These are phyloP conservation scores for Bellardia pandia DNA, from an alignment of 2,888 invertebrate genomes.

Conservation along the genomic window DNA sequence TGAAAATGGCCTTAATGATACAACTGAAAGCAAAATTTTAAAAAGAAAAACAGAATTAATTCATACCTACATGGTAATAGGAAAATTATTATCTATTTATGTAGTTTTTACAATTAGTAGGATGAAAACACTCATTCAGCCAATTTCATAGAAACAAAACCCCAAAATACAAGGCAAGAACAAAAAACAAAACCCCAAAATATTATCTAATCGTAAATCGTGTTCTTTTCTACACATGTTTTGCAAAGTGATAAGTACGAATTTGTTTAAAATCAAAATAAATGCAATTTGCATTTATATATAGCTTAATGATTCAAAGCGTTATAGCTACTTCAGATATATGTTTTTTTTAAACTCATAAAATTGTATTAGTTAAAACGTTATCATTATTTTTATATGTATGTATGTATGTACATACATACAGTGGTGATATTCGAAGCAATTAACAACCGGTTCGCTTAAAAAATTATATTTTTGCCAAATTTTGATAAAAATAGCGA, in stretches of 20 bases:
- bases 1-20: too few species aligned
- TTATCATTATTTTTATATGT: background rate
- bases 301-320: background rate
- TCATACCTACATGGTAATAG: background rate
- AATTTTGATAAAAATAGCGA: too few species aligned
- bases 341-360: background rate
- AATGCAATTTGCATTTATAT: background rate
- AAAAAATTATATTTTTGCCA: too few species aligned
- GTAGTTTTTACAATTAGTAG: background rate
- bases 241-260: background rate
- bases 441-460: too few species aligned
- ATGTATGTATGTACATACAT: too few species aligned
- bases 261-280: background rate
- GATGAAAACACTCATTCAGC: background rate
- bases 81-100: background rate
- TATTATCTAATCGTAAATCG: background rate
- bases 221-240: background rate
- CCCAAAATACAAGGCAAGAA: background rate
- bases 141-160: background rate
- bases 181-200: background rate
- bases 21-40: background rate
- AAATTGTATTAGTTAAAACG: background rate
- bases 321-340: background rate
- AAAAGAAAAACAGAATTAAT: background rate
- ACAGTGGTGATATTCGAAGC: too few species aligned